These are phyloP conservation scores for Megalops cyprinoides DNA, from an alignment of 2,797 vertebrate species.

Conservation along the genomic window DNA sequence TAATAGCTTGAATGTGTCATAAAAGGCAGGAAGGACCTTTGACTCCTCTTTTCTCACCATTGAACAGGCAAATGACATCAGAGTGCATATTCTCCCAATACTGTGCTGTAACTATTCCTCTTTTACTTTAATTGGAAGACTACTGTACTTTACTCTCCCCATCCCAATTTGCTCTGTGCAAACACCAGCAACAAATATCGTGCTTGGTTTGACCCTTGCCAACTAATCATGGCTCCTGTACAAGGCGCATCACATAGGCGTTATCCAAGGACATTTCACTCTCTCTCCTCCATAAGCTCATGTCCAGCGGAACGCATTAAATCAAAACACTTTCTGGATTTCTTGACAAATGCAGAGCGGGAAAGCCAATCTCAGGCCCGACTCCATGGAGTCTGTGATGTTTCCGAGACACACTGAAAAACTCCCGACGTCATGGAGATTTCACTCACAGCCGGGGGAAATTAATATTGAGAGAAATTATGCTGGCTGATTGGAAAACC, in stretches of 20 bases:
- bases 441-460: not conserved
- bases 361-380: not conserved
- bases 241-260: not conserved
- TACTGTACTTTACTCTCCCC: not conserved
- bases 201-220: not conserved
- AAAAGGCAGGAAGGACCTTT: not conserved
- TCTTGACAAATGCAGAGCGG: not conserved
- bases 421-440: not conserved
- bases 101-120: not conserved
- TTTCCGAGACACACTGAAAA: not conserved
- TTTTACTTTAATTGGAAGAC: not conserved
- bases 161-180: not conserved
- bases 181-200: conserved; percentile 3
- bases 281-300: not conserved
- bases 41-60: not conserved
- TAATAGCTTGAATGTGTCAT: not conserved
- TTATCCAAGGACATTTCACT: too few relatives aligned
- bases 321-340: not conserved
- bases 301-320: not conserved
- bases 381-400: not conserved
- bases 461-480: conserved; percentile 12
- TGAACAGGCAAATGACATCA: not conserved
- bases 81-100: not conserved
- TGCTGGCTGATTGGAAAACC: not conserved
- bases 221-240: not conserved